Evolutionary conservation across 2,888 invertebrate species (phyloP).

Genomic region (Cataglyphis altisquamis): DNA sequence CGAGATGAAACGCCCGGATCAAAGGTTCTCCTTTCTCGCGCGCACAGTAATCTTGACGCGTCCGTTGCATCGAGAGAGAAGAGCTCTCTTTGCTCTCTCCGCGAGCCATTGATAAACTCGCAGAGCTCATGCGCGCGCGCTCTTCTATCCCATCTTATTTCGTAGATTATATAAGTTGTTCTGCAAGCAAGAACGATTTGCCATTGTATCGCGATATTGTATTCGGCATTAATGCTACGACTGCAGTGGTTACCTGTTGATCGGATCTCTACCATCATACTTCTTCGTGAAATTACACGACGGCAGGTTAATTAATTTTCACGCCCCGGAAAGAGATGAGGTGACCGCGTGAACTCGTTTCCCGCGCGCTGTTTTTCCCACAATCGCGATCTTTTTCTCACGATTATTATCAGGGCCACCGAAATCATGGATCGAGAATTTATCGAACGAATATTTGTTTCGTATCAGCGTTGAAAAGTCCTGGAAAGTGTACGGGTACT

Average conservation of each 20-base stretch:
- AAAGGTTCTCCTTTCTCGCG: conserved; percentile 68
- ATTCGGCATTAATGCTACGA: conserved; percentile 1
- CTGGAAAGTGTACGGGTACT: neutral
- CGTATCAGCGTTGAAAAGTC: neutral
- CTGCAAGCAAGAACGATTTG: conserved; percentile 19
- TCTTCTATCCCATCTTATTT: conserved; percentile 27
- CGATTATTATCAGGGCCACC: neutral
- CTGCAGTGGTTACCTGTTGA: neutral
- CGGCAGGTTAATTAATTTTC: conserved; percentile 60
- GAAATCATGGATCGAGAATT: neutral
- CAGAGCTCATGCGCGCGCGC: neutral
- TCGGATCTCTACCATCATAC: neutral
- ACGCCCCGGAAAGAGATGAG: conserved; percentile 23
- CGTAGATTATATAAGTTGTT: conserved; percentile 37
- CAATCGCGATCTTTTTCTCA: conserved; percentile 30
- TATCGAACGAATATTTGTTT: neutral
- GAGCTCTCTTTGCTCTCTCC: conserved; percentile 41
- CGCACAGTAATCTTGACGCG: conserved; percentile 61
- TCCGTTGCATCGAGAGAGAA: conserved; percentile 53
- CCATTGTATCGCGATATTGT: neutral
- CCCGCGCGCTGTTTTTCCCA: conserved; percentile 28
- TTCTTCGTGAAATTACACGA: conserved; percentile 36
- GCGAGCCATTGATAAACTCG: conserved; percentile 61
- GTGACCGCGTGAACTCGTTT: conserved; percentile 54
- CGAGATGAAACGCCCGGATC: conserved; percentile 58